A percentile compares a stretch with the other conserved stretches of the same genome.
These are phyloP conservation scores for Lutjanus argentimaculatus DNA, from an alignment of 2,797 vertebrate species.

Conservation along the genomic window DNA sequence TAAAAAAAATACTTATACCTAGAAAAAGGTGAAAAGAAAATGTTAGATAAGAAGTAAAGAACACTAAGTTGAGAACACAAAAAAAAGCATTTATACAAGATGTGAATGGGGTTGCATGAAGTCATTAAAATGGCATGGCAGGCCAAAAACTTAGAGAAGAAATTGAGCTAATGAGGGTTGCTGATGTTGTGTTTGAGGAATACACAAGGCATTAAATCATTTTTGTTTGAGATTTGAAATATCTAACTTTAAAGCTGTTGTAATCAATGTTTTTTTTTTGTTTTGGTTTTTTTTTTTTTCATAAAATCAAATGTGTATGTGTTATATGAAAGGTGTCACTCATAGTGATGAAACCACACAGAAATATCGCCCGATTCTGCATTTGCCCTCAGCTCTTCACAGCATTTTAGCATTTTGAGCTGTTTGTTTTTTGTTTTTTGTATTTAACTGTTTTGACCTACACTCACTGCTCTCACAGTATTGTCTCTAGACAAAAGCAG, in stretches of 20 bases:
- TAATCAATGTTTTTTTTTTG: slow-evolving; percentile 2
- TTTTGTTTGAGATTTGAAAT: not conserved
- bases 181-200: slow-evolving; percentile 2
- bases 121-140: not conserved
- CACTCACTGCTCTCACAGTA: not conserved
- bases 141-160: not conserved
- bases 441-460: not conserved
- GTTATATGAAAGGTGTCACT: not conserved
- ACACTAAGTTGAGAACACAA: not conserved
- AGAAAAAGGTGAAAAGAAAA: slow-evolving; percentile 2
- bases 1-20: not conserved
- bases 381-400: not conserved
- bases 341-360: not conserved
- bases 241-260: not conserved
- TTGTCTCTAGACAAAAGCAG: not conserved
- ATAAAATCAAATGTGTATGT: not conserved
- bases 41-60: slow-evolving; percentile 4
- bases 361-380: not conserved
- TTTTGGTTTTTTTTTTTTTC: not conserved
- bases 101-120: not conserved
- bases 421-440: not conserved
- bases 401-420: not conserved
- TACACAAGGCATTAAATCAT: not conserved
- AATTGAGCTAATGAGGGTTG: slow-evolving; percentile 10
- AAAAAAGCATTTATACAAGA: not conserved